A percentile compares a stretch with the other conserved stretches of the same genome.
These are phyloP conservation scores for Cynopterus sphinx DNA, from an alignment of 2,797 vertebrate genomes.

Conservation along the genomic window DNA sequence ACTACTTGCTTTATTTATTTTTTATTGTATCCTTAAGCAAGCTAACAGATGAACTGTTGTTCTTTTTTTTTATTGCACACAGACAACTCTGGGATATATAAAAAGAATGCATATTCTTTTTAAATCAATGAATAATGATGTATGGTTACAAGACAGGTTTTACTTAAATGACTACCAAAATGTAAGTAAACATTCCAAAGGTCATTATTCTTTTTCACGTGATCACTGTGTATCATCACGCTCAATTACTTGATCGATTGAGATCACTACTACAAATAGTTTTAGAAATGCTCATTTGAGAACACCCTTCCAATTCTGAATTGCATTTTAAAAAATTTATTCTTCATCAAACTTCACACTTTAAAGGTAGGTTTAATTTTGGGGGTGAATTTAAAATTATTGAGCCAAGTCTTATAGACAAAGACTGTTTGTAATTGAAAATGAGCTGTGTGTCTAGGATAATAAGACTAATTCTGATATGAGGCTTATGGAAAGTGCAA, in stretches of 20 bases:
- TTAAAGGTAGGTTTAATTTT: not conserved
- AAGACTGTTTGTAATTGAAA: not conserved
- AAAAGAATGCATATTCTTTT: not conserved
- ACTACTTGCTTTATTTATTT: not conserved
- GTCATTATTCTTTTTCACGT: not conserved
- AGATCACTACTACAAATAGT: not conserved
- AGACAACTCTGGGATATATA: not conserved
- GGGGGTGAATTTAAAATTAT: not conserved
- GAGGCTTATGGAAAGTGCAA: not conserved
- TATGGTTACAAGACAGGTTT: not conserved
- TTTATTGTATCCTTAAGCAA: not conserved
- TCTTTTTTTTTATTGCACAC: not conserved
- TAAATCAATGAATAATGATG: not conserved
- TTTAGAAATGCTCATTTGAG: slow-evolving; percentile 21
- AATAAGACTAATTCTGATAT: not conserved
- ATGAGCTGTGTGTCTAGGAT: not conserved
- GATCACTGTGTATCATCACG: not conserved
- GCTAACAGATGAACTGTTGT: not conserved
- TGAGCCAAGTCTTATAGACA: not conserved
- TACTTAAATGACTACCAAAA: not conserved
- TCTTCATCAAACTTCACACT: not conserved
- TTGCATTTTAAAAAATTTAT: not conserved
- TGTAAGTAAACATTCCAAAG: not conserved
- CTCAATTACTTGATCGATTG: not conserved
- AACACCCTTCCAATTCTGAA: not conserved